A percentile compares a stretch with the other conserved stretches of the same genome.
These are phyloP conservation scores for Macrotrachela quadricornifera DNA, from an alignment of 1,140 invertebrate species.

Conservation along the genomic window DNA sequence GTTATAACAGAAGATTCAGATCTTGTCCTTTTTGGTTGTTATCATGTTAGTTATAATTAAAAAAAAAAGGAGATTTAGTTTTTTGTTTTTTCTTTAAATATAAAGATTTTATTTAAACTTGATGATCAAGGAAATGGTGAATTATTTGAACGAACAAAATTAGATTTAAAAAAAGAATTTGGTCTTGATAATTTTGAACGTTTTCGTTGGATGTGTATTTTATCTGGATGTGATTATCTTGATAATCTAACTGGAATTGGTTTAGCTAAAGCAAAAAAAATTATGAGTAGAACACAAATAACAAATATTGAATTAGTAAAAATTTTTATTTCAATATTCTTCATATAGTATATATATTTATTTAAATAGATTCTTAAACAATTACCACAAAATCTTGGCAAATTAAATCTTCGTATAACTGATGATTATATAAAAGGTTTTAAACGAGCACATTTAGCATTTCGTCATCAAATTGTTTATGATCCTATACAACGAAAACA, in stretches of 20 bases:
- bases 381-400: constrained; percentile 34
- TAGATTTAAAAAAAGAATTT: constrained; percentile 7
- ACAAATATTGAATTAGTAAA: constrained; percentile 30
- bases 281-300: constrained; percentile 49
- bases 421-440: constrained; percentile 44
- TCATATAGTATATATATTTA: neutral
- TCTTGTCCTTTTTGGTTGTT: constrained; percentile 79
- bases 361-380: constrained; percentile 30
- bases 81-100: neutral
- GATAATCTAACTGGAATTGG: constrained; percentile 79
- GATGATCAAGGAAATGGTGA: constrained; percentile 9
- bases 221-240: constrained; percentile 91
- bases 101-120: constrained; percentile 10
- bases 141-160: constrained; percentile 1
- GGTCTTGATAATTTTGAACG: constrained; percentile 2
- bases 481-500: constrained; percentile 31
- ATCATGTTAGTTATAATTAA: constrained; percentile 24
- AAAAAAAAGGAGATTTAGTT: no score
- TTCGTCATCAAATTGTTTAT: constrained; percentile 73
- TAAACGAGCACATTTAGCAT: constrained; percentile 65
- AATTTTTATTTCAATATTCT: constrained; percentile 12
- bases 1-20: constrained; percentile 97
- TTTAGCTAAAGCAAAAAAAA: constrained; percentile 65
- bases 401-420: constrained; percentile 39
- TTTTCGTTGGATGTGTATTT: constrained; percentile 65